phyloP scores from a whole-genome alignment of 2,888 invertebrate genomes.

The Augiades crinisus region DNA sequence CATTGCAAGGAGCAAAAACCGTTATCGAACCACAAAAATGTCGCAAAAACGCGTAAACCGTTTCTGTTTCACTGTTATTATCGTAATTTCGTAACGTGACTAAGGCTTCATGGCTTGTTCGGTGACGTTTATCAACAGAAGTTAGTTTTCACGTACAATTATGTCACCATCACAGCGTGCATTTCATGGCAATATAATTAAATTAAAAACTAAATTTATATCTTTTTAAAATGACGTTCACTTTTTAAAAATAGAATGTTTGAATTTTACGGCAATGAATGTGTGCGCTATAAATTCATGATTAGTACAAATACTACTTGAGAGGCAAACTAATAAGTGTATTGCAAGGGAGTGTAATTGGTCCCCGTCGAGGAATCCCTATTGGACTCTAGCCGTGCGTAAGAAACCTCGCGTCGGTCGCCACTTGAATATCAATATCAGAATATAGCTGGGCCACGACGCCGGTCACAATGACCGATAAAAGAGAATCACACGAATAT shows the following conservation, averaged over 20 bases:
- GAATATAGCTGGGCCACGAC: conserved; percentile 62
- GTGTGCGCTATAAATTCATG: too few species aligned
- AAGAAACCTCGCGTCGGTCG: conserved; percentile 62
- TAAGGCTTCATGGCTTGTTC: conserved; percentile 65
- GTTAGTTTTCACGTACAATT: conserved; percentile 52
- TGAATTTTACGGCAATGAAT: too few species aligned
- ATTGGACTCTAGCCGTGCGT: conserved; percentile 51
- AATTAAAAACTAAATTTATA: too few species aligned
- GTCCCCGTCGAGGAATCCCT: conserved; percentile 47
- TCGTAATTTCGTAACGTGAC: conserved; percentile 66
- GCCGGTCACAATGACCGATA: conserved; percentile 71
- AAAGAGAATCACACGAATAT: conserved; percentile 73
- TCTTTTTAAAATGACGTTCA: too few species aligned
- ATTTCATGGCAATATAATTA: conserved; percentile 48
- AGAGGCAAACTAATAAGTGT: conserved; percentile 4
- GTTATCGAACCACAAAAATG: conserved; percentile 69
- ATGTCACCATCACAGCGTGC: conserved; percentile 55
- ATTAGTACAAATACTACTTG: background rate
- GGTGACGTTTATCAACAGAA: conserved; percentile 53
- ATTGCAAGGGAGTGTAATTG: conserved; percentile 52
- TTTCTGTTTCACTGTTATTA: conserved; percentile 72
- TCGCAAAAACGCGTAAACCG: conserved; percentile 58
- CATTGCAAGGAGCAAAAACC: conserved; percentile 50
- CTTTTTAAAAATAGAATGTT: background rate
- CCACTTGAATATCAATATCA: conserved; percentile 76